phyloP scores from a whole-genome alignment of 2,797 vertebrate species.

The Botia almorhae region DNA sequence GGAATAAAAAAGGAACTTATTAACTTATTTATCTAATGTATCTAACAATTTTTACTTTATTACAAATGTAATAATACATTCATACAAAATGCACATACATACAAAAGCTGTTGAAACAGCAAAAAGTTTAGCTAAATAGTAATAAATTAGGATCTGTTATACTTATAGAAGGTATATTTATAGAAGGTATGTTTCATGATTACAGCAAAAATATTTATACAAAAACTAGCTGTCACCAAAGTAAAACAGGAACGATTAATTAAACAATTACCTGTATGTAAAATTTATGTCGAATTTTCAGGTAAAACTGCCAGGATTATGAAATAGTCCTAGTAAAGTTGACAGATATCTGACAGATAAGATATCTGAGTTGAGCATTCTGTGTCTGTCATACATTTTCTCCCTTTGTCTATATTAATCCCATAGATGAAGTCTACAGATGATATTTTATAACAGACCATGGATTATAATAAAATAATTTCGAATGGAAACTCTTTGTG shows the following conservation, averaged over 20 bases:
- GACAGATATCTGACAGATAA: conserved; percentile 1
- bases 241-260: not conserved
- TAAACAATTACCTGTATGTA: not conserved
- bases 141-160: too few species aligned
- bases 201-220: not conserved
- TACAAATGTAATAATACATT: too few species aligned
- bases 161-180: not conserved
- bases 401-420: not conserved
- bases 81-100: not conserved
- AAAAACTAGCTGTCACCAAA: not conserved
- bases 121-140: not conserved
- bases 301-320: conserved; percentile 7
- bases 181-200: not conserved
- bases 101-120: not conserved
- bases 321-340: not conserved
- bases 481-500: conserved; percentile 17
- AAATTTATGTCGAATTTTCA: not conserved
- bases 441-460: not conserved
- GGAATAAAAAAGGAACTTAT: not conserved
- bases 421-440: not conserved
- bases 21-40: too few species aligned
- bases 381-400: not conserved
- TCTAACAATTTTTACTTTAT: too few species aligned
- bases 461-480: not conserved
- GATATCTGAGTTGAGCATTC: conserved; percentile 1